Percentiles rank a stretch among this genome's conserved stretches.
Evolutionary conservation across 2,113 vertebrate genomes (phyloP).

Genomic region (Leptosomus discolor): DNA sequence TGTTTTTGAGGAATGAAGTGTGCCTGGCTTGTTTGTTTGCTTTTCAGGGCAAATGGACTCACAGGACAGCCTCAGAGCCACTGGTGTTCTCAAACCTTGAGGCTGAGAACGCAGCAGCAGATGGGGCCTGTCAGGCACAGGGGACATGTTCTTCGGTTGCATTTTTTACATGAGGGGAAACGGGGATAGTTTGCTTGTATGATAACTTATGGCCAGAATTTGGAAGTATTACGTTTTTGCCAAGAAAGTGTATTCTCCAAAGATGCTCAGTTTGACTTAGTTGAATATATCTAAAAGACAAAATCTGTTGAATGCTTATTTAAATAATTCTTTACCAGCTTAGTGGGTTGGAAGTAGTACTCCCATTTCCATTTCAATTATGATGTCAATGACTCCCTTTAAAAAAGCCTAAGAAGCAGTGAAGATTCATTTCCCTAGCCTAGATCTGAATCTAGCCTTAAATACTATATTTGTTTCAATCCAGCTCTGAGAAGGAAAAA

Average conservation of each 20-base stretch:
- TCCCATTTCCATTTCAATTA: background rate
- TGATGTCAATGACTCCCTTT: background rate
- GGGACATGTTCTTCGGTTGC: background rate
- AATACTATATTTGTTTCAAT: background rate
- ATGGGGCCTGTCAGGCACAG: background rate
- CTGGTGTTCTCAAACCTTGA: background rate
- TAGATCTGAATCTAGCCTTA: background rate
- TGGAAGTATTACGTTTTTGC: background rate
- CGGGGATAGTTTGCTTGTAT: fast-evolving
- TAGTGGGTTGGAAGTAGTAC: background rate
- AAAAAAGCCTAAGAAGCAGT: background rate
- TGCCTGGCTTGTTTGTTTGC: background rate
- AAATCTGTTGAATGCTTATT: background rate
- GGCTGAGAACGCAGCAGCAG: background rate
- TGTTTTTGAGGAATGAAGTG: background rate
- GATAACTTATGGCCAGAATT: background rate
- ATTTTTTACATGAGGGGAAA: background rate
- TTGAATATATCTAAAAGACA: background rate
- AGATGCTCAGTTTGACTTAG: background rate
- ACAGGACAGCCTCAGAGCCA: fast-evolving
- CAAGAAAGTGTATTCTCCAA: background rate
- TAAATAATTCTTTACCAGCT: background rate
- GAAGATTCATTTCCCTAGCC: background rate
- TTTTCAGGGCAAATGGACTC: background rate
- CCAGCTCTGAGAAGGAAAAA: background rate